Conservation (phyloP, 1,140 invertebrate species). For the Bombus cullumanus region DNA sequence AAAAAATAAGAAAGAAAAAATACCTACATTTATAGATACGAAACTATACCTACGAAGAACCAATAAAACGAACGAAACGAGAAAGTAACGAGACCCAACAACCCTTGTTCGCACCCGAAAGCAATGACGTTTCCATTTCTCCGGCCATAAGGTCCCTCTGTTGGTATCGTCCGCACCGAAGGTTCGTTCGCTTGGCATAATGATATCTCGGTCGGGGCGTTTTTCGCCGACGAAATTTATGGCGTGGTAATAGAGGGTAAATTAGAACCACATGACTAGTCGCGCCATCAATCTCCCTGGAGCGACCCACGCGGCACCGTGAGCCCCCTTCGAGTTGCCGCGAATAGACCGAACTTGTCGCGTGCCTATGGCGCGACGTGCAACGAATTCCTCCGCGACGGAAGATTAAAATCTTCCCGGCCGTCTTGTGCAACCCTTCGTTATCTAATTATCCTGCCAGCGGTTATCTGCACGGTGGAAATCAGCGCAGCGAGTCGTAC, state of each 20-base stretch:
- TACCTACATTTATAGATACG: background rate
- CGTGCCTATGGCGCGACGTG: slow-evolving; percentile 28
- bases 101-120: background rate
- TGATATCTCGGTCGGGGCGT: slow-evolving; percentile 55
- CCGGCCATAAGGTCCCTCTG: slow-evolving; percentile 43
- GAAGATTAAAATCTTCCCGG: slow-evolving; percentile 51
- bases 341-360: slow-evolving; percentile 69
- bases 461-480: slow-evolving; percentile 13
- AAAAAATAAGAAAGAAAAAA: too few relatives aligned
- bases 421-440: slow-evolving; percentile 39
- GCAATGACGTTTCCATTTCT: slow-evolving; percentile 21
- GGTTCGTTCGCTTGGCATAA: slow-evolving; percentile 59
- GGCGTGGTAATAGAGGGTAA: slow-evolving; percentile 75
- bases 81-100: background rate
- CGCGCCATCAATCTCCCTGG: slow-evolving; percentile 69
- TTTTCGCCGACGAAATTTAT: slow-evolving; percentile 71
- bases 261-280: slow-evolving; percentile 75
- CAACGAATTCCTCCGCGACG: slow-evolving; percentile 29
- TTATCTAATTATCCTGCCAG: slow-evolving; percentile 51
- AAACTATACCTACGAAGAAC: background rate
- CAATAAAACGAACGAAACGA: background rate
- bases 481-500: slow-evolving; percentile 6
- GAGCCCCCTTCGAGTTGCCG: background rate
- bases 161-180: slow-evolving; percentile 52
- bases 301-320: background rate